Evolutionary conservation across 2,113 vertebrate species (phyloP).

Genomic region (Hyperopisus bebe): DNA sequence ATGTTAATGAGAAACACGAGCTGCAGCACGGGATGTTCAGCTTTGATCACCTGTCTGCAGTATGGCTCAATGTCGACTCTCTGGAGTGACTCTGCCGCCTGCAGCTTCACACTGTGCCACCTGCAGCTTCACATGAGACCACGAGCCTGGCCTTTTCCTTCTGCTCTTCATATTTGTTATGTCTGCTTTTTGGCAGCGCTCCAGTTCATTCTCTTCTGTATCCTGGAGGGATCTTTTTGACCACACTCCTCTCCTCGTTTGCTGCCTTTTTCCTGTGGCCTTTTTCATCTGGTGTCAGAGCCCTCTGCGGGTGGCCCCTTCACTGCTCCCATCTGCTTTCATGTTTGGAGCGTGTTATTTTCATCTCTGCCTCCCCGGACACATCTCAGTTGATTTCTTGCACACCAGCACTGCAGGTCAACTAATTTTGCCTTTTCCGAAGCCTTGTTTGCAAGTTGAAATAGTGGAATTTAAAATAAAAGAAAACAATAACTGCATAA

Average conservation of each 20-base stretch:
- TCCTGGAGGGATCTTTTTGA: constrained; percentile 46
- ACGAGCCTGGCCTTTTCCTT: background rate
- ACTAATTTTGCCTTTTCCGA: constrained; percentile 42
- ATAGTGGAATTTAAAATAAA: constrained; percentile 11
- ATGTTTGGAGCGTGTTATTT: constrained; percentile 49
- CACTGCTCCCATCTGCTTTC: constrained; percentile 43
- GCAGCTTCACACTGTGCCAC: background rate
- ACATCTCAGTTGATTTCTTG: constrained; percentile 42
- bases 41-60: constrained; percentile 52
- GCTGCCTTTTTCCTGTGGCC: constrained; percentile 26
- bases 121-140: background rate
- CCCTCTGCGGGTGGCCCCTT: constrained; percentile 37
- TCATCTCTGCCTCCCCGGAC: constrained; percentile 40
- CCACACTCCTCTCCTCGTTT: constrained; percentile 6
- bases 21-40: constrained; percentile 49
- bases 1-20: constrained; percentile 48
- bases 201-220: constrained; percentile 28
- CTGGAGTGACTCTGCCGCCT: background rate
- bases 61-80: constrained; percentile 36
- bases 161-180: background rate
- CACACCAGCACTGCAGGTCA: constrained; percentile 38
- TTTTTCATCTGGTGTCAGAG: constrained; percentile 44
- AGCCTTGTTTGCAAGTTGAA: constrained; percentile 38
- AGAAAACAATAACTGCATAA: background rate
- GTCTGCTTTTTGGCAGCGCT: background rate